Conservation (phyloP, 1,140 invertebrate genomes). For the Epicauta chinensis region DNA sequence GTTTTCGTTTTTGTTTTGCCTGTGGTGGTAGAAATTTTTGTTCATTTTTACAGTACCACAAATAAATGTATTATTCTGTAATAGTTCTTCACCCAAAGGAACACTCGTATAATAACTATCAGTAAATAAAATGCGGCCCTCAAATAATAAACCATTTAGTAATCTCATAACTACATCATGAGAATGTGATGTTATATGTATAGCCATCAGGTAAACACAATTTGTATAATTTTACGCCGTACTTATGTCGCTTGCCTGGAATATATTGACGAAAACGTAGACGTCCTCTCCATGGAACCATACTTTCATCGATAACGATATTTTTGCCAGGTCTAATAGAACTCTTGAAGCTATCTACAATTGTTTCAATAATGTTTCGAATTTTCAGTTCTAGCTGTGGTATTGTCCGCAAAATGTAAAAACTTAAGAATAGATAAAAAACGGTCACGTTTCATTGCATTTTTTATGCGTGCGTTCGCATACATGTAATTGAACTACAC, state of each 20-base stretch:
- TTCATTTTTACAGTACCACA: not conserved
- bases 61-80: not conserved
- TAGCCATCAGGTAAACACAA: slow-evolving; percentile 16
- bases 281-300: slow-evolving; percentile 37
- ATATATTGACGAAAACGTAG: slow-evolving; percentile 36
- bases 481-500: too few relatives aligned
- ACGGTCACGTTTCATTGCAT: too few relatives aligned
- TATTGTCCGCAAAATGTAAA: too few relatives aligned
- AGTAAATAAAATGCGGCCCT: not conserved
- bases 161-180: not conserved
- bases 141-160: not conserved
- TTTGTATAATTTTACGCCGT: slow-evolving; percentile 34
- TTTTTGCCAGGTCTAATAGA: slow-evolving; percentile 26
- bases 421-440: too few relatives aligned
- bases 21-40: not conserved
- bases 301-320: slow-evolving; percentile 39
- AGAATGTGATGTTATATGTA: slow-evolving; percentile 4
- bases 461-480: too few relatives aligned
- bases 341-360: not conserved
- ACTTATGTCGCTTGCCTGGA: slow-evolving; percentile 28
- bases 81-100: not conserved
- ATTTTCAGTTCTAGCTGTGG: too few relatives aligned
- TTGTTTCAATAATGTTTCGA: too few relatives aligned
- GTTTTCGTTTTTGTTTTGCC: not conserved
- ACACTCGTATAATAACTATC: not conserved